Conservation (phyloP, 2,888 invertebrate species). For the Drosophila meridionalis region DNA sequence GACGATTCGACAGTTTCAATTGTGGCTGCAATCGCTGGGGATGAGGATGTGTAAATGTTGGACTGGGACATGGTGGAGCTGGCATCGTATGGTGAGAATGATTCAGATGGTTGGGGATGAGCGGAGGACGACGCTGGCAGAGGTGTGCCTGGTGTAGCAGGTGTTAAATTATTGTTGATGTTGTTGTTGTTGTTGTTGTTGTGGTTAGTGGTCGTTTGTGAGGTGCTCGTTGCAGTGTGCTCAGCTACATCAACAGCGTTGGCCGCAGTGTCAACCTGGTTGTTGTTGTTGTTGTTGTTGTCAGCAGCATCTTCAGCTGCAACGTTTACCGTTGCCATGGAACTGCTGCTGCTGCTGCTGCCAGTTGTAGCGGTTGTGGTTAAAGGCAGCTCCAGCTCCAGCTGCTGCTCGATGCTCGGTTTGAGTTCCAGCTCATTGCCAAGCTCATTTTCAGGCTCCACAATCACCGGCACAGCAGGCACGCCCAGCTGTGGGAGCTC, state of each 20-base stretch:
- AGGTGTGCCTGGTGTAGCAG: slow-evolving; percentile 46
- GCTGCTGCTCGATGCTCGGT: slow-evolving; percentile 8
- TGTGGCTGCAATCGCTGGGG: slow-evolving; percentile 41
- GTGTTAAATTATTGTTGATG: slow-evolving; percentile 44
- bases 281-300: slow-evolving; percentile 37
- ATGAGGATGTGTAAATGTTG: slow-evolving; percentile 21
- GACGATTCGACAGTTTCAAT: slow-evolving; percentile 50
- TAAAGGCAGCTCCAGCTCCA: slow-evolving; percentile 19
- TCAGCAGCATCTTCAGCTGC: slow-evolving; percentile 35
- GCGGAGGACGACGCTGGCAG: slow-evolving; percentile 26
- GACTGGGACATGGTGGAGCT: slow-evolving; percentile 48
- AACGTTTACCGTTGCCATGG: slow-evolving; percentile 55
- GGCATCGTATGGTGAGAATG: slow-evolving; percentile 53
- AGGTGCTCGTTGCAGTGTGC: slow-evolving; percentile 60
- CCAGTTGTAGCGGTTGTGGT: slow-evolving; percentile 39
- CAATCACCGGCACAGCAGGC: slow-evolving; percentile 56
- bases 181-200: slow-evolving; percentile 41
- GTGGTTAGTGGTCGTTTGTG: slow-evolving; percentile 61
- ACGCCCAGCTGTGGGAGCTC: slow-evolving; percentile 52
- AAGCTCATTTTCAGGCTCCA: slow-evolving; percentile 50
- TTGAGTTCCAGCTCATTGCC: slow-evolving; percentile 48
- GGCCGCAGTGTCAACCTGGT: slow-evolving; percentile 55
- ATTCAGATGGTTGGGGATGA: slow-evolving; percentile 36
- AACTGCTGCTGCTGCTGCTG: slow-evolving; percentile 12
- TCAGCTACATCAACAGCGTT: slow-evolving; percentile 59